phyloP scores from a whole-genome alignment of 2,113 vertebrate genomes.

The Oreochromis aureus region DNA sequence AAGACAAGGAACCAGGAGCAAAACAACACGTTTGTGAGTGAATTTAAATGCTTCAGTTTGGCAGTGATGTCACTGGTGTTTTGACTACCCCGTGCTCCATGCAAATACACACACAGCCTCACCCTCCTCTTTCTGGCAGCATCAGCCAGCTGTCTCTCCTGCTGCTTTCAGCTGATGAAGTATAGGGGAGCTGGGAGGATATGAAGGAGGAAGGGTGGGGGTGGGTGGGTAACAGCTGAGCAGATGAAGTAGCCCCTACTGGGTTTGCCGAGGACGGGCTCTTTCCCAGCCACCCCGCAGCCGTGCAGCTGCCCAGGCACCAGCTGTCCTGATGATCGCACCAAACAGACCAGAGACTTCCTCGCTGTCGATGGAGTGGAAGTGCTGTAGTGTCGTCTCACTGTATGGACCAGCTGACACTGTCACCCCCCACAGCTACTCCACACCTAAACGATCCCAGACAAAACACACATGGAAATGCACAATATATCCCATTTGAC shows the following conservation, averaged over 20 bases:
- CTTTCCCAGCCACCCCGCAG: constrained; percentile 68
- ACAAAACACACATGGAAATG: constrained; percentile 41
- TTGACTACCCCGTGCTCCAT: neutral
- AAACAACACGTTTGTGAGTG: neutral
- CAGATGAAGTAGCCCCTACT: constrained; percentile 64
- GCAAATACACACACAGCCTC: constrained; percentile 20
- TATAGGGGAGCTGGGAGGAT: neutral
- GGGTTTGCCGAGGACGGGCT: constrained; percentile 35
- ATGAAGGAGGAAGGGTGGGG: neutral
- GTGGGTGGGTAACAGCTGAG: constrained; percentile 56
- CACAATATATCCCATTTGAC: constrained; percentile 5
- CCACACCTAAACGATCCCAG: constrained; percentile 14
- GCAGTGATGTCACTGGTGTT: constrained; percentile 41
- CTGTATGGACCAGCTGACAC: constrained; percentile 46
- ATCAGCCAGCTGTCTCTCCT: constrained; percentile 67
- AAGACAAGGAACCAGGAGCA: neutral
- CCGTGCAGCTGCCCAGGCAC: constrained; percentile 61
- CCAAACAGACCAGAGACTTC: constrained; percentile 30
- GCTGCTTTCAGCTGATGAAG: constrained; percentile 68
- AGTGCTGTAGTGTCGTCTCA: neutral
- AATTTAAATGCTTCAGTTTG: constrained; percentile 9
- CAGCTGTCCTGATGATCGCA: constrained; percentile 61
- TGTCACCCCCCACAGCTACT: neutral
- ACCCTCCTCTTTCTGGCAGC: constrained; percentile 17
- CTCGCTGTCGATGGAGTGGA: neutral